These are phyloP conservation scores for Holothuria scabra DNA, from an alignment of 53 echinoderm and acorn worm genomes.

Conservation along the genomic window DNA sequence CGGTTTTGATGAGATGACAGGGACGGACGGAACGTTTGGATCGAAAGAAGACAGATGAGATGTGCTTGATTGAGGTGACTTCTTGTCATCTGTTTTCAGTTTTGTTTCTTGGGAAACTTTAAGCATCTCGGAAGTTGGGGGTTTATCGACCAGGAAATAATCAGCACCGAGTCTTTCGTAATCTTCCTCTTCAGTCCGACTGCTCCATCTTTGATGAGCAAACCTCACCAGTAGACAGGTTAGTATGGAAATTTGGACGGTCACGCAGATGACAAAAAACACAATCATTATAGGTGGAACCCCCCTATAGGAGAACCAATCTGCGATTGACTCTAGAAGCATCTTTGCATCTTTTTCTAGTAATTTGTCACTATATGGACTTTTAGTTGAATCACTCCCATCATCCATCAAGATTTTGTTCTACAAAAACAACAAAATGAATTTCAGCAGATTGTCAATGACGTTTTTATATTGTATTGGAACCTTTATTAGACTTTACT, in stretches of 20 bases:
- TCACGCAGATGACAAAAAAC: not conserved
- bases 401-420: too few relatives aligned
- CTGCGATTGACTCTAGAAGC: not conserved
- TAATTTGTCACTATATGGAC: too few relatives aligned
- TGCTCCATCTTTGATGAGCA: not conserved
- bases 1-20: not conserved
- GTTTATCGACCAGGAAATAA: slow-evolving; percentile 24
- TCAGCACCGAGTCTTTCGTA: slow-evolving; percentile 38
- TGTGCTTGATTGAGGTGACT: not conserved
- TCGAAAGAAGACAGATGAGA: not conserved
- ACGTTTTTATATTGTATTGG: too few relatives aligned
- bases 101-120: too few relatives aligned
- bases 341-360: too few relatives aligned
- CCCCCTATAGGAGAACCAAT: slow-evolving; percentile 18
- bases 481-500: too few relatives aligned
- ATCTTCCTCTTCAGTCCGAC: not conserved
- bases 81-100: too few relatives aligned
- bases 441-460: too few relatives aligned
- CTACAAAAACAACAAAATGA: too few relatives aligned
- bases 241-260: slow-evolving; percentile 3
- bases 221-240: slow-evolving; percentile 4
- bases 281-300: slow-evolving; percentile 7
- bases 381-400: too few relatives aligned
- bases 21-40: not conserved
- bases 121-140: not conserved